Evolutionary conservation across 2,888 invertebrate species (phyloP).

Genomic region (Carpatolechia fugitivella): DNA sequence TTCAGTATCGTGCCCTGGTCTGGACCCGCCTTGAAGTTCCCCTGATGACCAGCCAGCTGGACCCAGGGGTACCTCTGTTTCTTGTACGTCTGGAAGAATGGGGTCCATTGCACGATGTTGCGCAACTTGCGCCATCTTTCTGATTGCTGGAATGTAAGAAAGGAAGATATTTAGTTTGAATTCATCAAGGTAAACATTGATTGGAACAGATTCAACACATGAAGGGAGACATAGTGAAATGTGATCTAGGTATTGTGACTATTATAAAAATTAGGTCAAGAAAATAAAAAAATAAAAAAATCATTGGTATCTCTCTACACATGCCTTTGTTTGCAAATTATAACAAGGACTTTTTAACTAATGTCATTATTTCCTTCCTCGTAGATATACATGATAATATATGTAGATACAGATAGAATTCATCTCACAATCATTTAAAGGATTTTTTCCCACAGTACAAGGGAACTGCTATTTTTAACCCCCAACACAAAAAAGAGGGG

Average conservation of each 20-base stretch:
- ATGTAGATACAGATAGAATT: constrained; percentile 2
- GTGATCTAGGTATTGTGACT: too few species aligned
- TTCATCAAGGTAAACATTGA: not conserved
- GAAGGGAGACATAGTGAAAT: too few species aligned
- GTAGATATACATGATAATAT: not conserved
- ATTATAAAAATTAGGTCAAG: too few species aligned
- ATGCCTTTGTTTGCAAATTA: too few species aligned
- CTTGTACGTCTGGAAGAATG: constrained; percentile 98
- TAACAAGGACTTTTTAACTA: too few species aligned
- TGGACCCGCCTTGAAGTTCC: constrained; percentile 95
- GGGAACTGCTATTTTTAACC: constrained; percentile 7
- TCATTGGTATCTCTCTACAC: too few species aligned
- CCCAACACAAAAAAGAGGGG: too few species aligned
- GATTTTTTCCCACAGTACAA: constrained; percentile 16
- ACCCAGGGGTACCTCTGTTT: constrained; percentile 98
- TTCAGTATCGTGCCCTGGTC: constrained; percentile 96
- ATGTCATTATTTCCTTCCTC: not conserved
- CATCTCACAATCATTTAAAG: constrained; percentile 2
- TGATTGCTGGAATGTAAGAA: constrained; percentile 84
- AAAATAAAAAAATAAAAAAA: too few species aligned
- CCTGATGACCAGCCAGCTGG: constrained; percentile 96
- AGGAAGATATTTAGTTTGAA: not conserved
- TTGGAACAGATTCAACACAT: too few species aligned
- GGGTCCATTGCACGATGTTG: constrained; percentile 97
- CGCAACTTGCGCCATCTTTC: constrained; percentile 94